A percentile compares a stretch with the other conserved stretches of the same genome.
Conservation (phyloP, 2,888 invertebrate genomes). For the Tridacna crocea region DNA sequence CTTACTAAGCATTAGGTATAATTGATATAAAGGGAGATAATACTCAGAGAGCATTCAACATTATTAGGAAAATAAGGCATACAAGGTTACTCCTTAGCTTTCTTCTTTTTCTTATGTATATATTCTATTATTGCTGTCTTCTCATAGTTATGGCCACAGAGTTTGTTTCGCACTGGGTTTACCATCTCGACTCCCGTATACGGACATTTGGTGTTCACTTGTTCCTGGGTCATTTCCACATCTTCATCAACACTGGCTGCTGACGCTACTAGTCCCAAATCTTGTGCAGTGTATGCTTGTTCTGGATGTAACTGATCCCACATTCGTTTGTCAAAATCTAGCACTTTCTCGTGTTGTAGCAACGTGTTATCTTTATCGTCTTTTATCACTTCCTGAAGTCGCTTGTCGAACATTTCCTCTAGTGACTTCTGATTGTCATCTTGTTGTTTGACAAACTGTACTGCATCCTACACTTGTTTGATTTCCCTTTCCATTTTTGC, state of each 20-base stretch:
- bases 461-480: constrained; percentile 71
- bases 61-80: constrained; percentile 1
- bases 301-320: constrained; percentile 68
- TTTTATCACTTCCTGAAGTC: constrained; percentile 55
- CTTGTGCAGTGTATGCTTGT: too few relatives aligned
- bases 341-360: constrained; percentile 73
- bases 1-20: too few relatives aligned
- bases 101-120: constrained; percentile 73
- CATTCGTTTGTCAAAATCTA: constrained; percentile 73
- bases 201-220: too few relatives aligned
- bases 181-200: too few relatives aligned
- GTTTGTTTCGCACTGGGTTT: constrained; percentile 79
- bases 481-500: constrained; percentile 77
- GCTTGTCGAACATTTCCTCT: constrained; percentile 63
- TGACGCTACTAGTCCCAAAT: too few relatives aligned
- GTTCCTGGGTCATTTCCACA: too few relatives aligned
- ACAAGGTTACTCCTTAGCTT: constrained; percentile 78
- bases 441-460: constrained; percentile 69
- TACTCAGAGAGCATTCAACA: too few relatives aligned
- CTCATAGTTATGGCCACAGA: constrained; percentile 83
- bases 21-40: too few relatives aligned
- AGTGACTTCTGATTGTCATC: constrained; percentile 52
- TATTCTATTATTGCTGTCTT: constrained; percentile 80
- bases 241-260: too few relatives aligned
- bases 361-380: constrained; percentile 48